Conservation (phyloP, 2,888 invertebrate genomes). For the Leptinotarsa haldemani region DNA sequence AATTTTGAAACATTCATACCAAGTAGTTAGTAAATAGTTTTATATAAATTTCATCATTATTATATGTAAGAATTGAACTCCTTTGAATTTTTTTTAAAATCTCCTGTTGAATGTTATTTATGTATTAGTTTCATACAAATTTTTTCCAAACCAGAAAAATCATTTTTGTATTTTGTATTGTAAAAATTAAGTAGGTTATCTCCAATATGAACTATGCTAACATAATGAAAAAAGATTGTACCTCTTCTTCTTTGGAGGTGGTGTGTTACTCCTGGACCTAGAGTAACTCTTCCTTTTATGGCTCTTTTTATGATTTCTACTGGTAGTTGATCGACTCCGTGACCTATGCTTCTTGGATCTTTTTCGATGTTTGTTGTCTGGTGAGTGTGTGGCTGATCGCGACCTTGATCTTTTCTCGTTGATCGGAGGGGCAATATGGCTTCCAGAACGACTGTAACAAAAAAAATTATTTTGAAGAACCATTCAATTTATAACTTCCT, state of each 20-base stretch:
- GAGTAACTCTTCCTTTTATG: constrained; percentile 64
- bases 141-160: no score
- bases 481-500: neutral
- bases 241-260: constrained; percentile 59
- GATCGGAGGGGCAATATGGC: constrained; percentile 62
- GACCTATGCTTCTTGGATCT: constrained; percentile 63
- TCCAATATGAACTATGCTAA: no score
- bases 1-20: no score
- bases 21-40: no score
- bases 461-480: neutral
- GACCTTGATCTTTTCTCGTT: constrained; percentile 62
- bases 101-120: no score
- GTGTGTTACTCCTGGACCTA: constrained; percentile 64
- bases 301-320: constrained; percentile 61
- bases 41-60: no score
- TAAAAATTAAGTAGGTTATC: no score
- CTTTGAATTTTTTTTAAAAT: no score
- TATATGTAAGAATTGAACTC: no score
- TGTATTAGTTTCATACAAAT: no score
- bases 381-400: constrained; percentile 61
- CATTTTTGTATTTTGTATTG: no score
- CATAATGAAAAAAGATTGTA: constrained; percentile 13
- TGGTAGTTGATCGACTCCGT: constrained; percentile 54
- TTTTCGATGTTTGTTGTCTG: constrained; percentile 60
- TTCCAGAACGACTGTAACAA: constrained; percentile 62